Evolutionary conservation across 35 echinoderm and acorn worm genomes (phyloP).

Genomic region (Amphiura filiformis): DNA sequence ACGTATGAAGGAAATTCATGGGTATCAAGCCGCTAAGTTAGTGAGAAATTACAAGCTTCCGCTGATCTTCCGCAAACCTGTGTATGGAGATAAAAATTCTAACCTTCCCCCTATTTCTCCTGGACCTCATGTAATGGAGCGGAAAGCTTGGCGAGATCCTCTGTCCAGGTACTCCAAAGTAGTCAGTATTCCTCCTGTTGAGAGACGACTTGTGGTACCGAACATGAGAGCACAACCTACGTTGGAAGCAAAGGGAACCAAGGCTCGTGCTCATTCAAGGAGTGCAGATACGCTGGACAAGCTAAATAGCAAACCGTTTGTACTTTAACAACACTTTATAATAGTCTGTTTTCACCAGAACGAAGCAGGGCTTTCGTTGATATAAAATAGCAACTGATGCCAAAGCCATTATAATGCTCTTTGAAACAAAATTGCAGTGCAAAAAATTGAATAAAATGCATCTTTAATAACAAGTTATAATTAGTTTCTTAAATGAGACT

Average conservation of each 20-base stretch:
- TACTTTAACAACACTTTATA: background rate
- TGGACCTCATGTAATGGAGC: background rate
- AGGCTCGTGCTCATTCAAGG: background rate
- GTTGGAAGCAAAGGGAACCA: background rate
- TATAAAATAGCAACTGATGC: too few relatives aligned
- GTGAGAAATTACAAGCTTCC: background rate
- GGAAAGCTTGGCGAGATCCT: background rate
- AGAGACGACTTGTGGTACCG: background rate
- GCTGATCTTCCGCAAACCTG: background rate
- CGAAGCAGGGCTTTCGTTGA: too few relatives aligned
- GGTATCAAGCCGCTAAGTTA: background rate
- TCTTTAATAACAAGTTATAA: too few relatives aligned
- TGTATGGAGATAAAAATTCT: background rate
- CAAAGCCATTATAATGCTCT: too few relatives aligned
- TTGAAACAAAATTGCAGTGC: too few relatives aligned
- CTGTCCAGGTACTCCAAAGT: background rate
- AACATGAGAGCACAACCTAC: background rate
- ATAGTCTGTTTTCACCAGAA: too few relatives aligned
- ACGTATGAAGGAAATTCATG: background rate
- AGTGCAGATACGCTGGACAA: background rate
- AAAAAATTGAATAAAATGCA: too few relatives aligned
- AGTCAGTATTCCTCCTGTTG: background rate
- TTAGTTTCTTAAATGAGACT: too few relatives aligned
- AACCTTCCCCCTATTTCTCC: background rate
- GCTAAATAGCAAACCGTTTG: background rate